Conservation (phyloP, 1,140 invertebrate species). For the Luehdorfia chinensis region DNA sequence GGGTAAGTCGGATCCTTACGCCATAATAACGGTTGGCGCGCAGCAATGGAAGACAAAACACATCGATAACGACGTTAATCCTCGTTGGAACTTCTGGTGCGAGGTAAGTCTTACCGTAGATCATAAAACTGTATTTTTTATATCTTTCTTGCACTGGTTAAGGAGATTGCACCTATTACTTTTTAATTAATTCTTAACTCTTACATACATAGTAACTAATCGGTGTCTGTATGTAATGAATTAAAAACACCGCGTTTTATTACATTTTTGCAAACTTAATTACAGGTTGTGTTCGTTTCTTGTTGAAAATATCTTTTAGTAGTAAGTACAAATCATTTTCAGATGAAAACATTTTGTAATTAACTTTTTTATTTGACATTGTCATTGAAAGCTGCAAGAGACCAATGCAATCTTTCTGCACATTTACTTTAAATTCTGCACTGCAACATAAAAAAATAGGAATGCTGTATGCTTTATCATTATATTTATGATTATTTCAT, state of each 20-base stretch:
- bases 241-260: neutral
- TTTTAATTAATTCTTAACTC: slow-evolving; percentile 11
- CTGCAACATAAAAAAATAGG: neutral
- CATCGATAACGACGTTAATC: slow-evolving; percentile 94
- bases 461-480: neutral
- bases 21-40: slow-evolving; percentile 90
- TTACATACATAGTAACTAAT: slow-evolving; percentile 15
- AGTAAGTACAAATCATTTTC: too few species aligned
- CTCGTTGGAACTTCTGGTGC: slow-evolving; percentile 96
- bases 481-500: too few species aligned
- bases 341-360: too few species aligned
- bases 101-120: slow-evolving; percentile 82
- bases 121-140: slow-evolving; percentile 8
- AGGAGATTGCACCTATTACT: slow-evolving; percentile 24
- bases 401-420: neutral
- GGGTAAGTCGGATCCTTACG: slow-evolving; percentile 97
- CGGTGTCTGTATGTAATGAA: neutral
- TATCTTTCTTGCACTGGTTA: slow-evolving; percentile 24
- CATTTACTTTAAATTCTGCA: neutral
- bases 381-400: neutral
- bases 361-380: too few species aligned
- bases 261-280: slow-evolving; percentile 1
- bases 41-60: slow-evolving; percentile 92
- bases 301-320: neutral
- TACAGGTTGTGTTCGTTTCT: slow-evolving; percentile 1